Evolutionary conservation across 2,797 vertebrate genomes (phyloP), one percentile per base, ranked within the genome.

Genomic region (Sebastes oblongus): DNA sequence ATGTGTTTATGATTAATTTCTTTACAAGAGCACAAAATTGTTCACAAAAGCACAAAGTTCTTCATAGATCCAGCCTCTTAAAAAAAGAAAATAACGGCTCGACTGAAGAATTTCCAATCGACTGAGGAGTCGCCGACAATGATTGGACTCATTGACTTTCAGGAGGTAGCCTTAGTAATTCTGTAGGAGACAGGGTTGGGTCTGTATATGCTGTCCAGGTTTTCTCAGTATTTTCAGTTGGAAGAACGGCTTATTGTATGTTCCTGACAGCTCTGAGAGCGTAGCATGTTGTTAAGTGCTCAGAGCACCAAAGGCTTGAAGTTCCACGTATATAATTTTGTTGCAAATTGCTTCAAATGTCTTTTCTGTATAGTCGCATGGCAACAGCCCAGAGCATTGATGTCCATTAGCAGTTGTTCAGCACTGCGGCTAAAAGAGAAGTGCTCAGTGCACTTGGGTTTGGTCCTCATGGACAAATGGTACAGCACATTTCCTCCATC

Each of bases 261-360:
- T 74, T 61, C n/a, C 58, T 56, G 39, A 66, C 59, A 71, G 59
- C 61, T 54, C 50, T 27, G 30, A 59, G 52, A 69, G 46, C 1
- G 3, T 16, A 52, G 13, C 71, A 30, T 66, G 65, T 59, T 77
- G 30, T 74, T 36, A 65, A 81, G 30, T 39, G 14, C 62, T 82
- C 50, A 39, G 29, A 68, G 46, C 65, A 70, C n/a, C 65, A 76
- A 71, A 54, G 36, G 58, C 66, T 77, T 74, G 7, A 67, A 59
- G 65, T 64, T 58, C 16, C 32, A 79, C 5, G 9, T 61, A 5
- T 67, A 65, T 60, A 20, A 71, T 72, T 55, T 77, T 24, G 30
- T 71, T 54, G 54, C 30, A 64, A 52, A 80, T 66, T 55, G 52
- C 75, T 27, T 75, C 9, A 74, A 73, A 80, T 12, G 2, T 34